A percentile compares a stretch with the other conserved stretches of the same genome.
Evolutionary conservation across 2,113 vertebrate genomes (phyloP).

Genomic region (Callospermophilus lateralis): DNA sequence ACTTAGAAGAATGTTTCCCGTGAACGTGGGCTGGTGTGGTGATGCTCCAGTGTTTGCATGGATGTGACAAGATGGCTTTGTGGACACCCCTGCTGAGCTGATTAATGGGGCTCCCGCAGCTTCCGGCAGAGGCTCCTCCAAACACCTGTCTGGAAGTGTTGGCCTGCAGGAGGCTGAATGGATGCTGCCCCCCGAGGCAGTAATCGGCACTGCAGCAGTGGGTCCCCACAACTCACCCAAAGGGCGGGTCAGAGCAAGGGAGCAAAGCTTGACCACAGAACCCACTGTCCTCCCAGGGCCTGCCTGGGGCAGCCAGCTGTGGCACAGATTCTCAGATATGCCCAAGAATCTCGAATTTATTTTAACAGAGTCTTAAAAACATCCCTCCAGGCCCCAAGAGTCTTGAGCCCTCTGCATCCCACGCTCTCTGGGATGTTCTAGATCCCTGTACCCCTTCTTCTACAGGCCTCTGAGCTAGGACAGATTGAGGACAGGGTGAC

Average conservation of each 20-base stretch:
- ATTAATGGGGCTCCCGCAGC: background rate
- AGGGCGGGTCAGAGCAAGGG: background rate
- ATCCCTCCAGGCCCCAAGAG: background rate
- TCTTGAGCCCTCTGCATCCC: background rate
- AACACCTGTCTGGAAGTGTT: background rate
- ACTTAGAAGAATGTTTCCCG: background rate
- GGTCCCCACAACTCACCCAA: background rate
- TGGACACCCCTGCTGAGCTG: background rate
- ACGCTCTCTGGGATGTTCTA: rapidly evolving
- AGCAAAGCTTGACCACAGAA: background rate
- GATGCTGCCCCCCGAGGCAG: background rate
- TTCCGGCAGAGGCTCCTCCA: background rate
- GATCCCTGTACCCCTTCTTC: background rate
- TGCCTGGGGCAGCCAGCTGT: background rate
- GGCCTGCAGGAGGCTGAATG: background rate
- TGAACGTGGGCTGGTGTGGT: background rate
- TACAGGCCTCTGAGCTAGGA: background rate
- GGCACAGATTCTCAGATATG: background rate
- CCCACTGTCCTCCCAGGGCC: too few relatives aligned
- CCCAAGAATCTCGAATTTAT: background rate
- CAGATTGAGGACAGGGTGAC: background rate
- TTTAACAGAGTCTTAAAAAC: background rate
- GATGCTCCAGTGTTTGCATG: background rate
- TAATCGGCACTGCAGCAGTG: too few relatives aligned
- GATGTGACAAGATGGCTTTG: background rate